Evolutionary conservation across 2,113 vertebrate species (phyloP).

Genomic region (Maccullochella peelii): DNA sequence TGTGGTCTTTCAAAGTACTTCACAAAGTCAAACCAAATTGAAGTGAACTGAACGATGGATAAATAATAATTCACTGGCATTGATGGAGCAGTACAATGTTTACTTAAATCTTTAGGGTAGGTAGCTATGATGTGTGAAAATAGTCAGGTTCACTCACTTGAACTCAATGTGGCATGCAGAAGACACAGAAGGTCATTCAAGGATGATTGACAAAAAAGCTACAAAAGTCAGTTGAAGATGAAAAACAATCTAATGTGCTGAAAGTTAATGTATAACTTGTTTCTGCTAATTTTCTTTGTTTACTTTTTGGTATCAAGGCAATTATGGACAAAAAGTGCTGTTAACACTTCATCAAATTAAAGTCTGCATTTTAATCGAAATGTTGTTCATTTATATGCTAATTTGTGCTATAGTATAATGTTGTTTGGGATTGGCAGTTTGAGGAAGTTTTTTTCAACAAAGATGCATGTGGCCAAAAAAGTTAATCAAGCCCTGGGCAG

Average conservation of each 20-base stretch:
- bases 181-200: neutral
- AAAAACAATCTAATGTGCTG: neutral
- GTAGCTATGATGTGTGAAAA: neutral
- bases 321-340: conserved; percentile 9
- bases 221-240: neutral
- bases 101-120: neutral
- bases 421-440: conserved; percentile 8
- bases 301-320: conserved; percentile 4
- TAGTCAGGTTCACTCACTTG: neutral
- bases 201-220: neutral
- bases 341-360: conserved; percentile 21
- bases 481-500: neutral
- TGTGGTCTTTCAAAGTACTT: conserved; percentile 3
- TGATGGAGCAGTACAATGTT: neutral
- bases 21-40: conserved; percentile 9
- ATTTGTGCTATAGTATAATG: neutral
- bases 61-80: neutral
- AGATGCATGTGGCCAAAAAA: neutral
- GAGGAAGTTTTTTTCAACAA: neutral
- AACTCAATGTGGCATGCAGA: neutral
- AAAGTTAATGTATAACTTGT: neutral
- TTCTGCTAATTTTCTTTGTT: neutral
- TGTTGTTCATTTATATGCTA: conserved; percentile 35
- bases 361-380: conserved; percentile 17
- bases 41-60: conserved; percentile 15